phyloP scores from a whole-genome alignment of 2,888 invertebrate genomes.

The Pheosia gnoma region DNA sequence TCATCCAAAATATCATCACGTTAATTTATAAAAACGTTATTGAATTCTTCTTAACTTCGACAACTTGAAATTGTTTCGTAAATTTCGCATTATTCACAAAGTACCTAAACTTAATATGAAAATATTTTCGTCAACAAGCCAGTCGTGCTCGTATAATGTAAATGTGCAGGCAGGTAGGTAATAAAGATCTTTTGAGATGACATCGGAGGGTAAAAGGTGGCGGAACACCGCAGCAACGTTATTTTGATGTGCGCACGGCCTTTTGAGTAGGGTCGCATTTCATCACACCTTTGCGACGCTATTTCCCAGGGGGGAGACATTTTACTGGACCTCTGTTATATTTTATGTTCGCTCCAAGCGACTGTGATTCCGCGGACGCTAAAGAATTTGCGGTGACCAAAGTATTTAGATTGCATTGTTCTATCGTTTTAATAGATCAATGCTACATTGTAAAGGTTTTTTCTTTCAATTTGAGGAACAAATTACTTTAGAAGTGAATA shows the following conservation, averaged over 20 bases:
- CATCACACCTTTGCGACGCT: conserved; percentile 40
- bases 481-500: no score
- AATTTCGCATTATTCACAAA: conserved; percentile 54
- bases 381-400: conserved; percentile 11
- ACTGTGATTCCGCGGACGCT: conserved; percentile 30
- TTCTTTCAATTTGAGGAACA: no score
- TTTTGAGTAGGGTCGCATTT: conserved; percentile 53
- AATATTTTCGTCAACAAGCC: conserved; percentile 53
- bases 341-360: conserved; percentile 31
- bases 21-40: conserved; percentile 30
- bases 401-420: background rate
- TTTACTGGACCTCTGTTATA: conserved; percentile 39
- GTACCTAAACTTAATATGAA: conserved; percentile 49
- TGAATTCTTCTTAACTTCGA: conserved; percentile 50
- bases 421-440: no score
- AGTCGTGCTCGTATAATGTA: conserved; percentile 23
- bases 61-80: conserved; percentile 41
- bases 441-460: no score
- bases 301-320: conserved; percentile 46
- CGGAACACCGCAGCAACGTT: conserved; percentile 29
- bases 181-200: conserved; percentile 38
- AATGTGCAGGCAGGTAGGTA: conserved; percentile 28
- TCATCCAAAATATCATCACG: background rate
- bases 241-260: conserved; percentile 45
- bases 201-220: conserved; percentile 36